A percentile compares a stretch with the other conserved stretches of the same genome.
phyloP scores from a whole-genome alignment of 2,797 vertebrate species.

The Lepilemur ruficaudatus region DNA sequence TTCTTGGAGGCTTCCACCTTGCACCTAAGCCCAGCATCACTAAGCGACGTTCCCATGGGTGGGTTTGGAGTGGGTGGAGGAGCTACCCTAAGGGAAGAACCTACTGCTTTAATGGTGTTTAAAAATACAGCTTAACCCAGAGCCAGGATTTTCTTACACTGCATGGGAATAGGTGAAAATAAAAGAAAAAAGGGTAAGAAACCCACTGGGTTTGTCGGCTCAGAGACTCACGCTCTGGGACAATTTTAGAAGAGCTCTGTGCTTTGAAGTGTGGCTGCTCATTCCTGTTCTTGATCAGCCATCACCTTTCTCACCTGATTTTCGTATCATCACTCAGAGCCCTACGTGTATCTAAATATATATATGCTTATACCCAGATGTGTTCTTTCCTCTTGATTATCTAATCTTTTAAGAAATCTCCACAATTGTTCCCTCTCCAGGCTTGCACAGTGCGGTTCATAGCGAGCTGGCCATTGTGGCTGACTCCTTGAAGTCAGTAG shows the following conservation, averaged over 20 bases:
- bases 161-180: constrained; percentile 47
- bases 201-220: constrained; percentile 46
- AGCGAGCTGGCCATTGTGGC: background rate
- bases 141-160: constrained; percentile 35
- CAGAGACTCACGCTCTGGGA: constrained; percentile 17
- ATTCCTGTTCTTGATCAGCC: background rate
- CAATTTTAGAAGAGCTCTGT: constrained; percentile 51
- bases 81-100: background rate
- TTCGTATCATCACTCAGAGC: constrained; percentile 31
- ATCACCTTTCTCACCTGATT: constrained; percentile 33
- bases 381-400: constrained; percentile 47
- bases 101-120: constrained; percentile 18
- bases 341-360: constrained; percentile 50
- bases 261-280: constrained; percentile 53
- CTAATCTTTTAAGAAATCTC: constrained; percentile 63
- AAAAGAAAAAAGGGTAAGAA: constrained; percentile 46
- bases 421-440: constrained; percentile 11
- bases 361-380: constrained; percentile 26
- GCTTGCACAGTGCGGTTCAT: background rate
- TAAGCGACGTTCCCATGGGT: background rate
- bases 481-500: constrained; percentile 64
- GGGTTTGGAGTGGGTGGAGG: background rate
- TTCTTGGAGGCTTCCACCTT: background rate
- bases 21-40: background rate
- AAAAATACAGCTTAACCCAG: constrained; percentile 36